Evolutionary conservation across 2,113 vertebrate genomes (phyloP).

Genomic region (Eptesicus fuscus): DNA sequence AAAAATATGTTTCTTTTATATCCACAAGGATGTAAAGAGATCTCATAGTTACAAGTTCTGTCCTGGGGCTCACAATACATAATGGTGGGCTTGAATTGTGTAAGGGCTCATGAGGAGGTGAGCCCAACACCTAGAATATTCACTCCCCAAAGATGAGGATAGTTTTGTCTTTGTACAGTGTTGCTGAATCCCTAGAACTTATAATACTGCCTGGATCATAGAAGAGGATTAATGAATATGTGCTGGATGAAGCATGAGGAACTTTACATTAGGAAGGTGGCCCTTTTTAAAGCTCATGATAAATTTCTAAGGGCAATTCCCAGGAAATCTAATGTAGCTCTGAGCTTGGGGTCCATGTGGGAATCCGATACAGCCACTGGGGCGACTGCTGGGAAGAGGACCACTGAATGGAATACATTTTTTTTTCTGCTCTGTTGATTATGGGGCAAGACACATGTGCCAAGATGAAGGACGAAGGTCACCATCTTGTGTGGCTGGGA

Average conservation of each 20-base stretch:
- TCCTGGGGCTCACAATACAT: background rate
- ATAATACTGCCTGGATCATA: background rate
- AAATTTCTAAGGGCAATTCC: background rate
- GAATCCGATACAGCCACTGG: background rate
- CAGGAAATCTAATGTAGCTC: background rate
- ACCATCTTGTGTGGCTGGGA: background rate
- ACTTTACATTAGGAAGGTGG: background rate
- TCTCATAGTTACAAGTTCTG: background rate
- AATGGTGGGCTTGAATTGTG: background rate
- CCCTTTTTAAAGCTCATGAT: background rate
- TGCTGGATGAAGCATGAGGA: background rate
- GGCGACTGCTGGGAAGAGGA: background rate
- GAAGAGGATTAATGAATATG: background rate
- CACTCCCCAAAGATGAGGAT: background rate
- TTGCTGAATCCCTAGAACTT: background rate
- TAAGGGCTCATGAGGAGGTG: background rate
- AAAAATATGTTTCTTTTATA: background rate
- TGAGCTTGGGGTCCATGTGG: background rate
- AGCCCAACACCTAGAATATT: background rate
- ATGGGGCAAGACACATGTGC: background rate
- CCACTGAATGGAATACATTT: too few species aligned
- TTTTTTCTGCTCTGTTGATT: background rate
- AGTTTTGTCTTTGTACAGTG: background rate
- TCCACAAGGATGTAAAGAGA: background rate
- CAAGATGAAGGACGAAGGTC: background rate